Evolutionary conservation across 2,888 invertebrate genomes (phyloP), one percentile per base, ranked within the genome.

Genomic region (Xiphydria camelus): DNA sequence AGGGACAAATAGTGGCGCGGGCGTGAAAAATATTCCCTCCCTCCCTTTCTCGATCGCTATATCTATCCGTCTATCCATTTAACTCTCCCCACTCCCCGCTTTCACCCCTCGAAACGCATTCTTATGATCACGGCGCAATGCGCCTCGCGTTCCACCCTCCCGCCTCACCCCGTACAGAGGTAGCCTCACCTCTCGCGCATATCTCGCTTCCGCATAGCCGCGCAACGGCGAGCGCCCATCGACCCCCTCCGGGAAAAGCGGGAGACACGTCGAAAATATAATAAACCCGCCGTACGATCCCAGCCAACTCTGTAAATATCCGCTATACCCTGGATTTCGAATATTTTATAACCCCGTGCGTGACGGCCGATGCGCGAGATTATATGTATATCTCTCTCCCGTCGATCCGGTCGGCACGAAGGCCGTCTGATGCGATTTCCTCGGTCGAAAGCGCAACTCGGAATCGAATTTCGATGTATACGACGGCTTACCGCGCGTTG

Each of bases 11-110:
- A 55, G 53, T 48, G 54, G 51, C 59, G 54, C 60, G 57, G 62
- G 57, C 60, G 62, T 63, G 61, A 63, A 61, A 63, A 63, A 62
- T 62, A 53, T 49, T 54, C 46, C 56, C 49, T 51, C 51, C 15
- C 15, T 15, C n/a, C 33, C 41, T 44, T 47, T 34, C 41, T 49
- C 41, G 4, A 15, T 37, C 48, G 34, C 45, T 26, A 37, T 39
- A 39, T 44, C 40, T n/a, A 31, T 34, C 10, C 7, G 4, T 35
- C 35, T 14, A 5, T 4, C 15, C 21, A 12, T 21, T 32, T 42
- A 26, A 21, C 19, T 9, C 15, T 39, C 40, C 42, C 41, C 56
- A 42, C 39, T 29, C 40, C 12, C 15, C 45, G 5, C 12, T 26
- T 26, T 4, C 4, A 26, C 12, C 4, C 4, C 14, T 14, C 14